Evolutionary conservation across 2,888 invertebrate species (phyloP).

Genomic region (Melanophora roralis): DNA sequence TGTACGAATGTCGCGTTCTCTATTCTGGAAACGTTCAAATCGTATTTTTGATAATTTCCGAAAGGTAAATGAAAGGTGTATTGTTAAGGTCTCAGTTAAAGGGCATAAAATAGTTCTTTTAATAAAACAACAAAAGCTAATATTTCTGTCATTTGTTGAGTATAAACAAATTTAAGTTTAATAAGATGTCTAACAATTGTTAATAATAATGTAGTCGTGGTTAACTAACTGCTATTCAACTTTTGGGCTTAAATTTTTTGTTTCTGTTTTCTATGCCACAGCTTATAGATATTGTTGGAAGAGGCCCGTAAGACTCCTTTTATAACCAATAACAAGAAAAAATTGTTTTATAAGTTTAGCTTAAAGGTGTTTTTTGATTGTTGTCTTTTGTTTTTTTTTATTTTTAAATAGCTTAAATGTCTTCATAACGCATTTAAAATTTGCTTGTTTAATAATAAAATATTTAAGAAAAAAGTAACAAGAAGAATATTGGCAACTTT

Average conservation of each 20-base stretch:
- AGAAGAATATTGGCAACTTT: conserved; percentile 42
- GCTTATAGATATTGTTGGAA: conserved; percentile 59
- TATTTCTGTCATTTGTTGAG: conserved; percentile 26
- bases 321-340: conserved; percentile 18
- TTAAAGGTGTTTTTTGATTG: conserved; percentile 25
- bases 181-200: not conserved
- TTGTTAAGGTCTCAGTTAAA: too few species aligned
- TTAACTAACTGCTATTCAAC: conserved; percentile 31
- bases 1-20: too few species aligned
- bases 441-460: conserved; percentile 46
- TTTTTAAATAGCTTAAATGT: conserved; percentile 17
- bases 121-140: not conserved
- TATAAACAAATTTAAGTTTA: conserved; percentile 24
- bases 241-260: conserved; percentile 12
- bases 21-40: too few species aligned
- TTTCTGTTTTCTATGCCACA: conserved; percentile 35
- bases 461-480: conserved; percentile 2
- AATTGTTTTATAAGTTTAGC: not conserved
- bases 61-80: too few species aligned
- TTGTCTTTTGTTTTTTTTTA: not conserved
- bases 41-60: too few species aligned
- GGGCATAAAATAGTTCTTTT: too few species aligned
- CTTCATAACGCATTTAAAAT: conserved; percentile 56
- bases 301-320: conserved; percentile 47
- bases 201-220: conserved; percentile 22